Evolutionary conservation across 1,140 invertebrate species (phyloP), one percentile per base, ranked within the genome.

Genomic region (Caerostris extrusa): DNA sequence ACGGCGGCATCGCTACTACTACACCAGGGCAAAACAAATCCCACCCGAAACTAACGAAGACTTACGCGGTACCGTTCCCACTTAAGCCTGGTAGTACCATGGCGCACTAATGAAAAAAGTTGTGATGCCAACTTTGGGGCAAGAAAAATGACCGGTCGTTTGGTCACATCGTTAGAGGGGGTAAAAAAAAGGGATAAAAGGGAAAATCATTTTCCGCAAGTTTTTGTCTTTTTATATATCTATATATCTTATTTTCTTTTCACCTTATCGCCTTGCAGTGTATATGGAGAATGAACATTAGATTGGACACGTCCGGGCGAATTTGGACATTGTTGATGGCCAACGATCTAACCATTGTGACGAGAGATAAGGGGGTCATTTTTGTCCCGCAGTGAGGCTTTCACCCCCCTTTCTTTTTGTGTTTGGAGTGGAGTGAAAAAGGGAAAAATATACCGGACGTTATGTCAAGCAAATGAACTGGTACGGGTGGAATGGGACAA

Each of bases 311-410:
- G 7, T 34, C 34, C 34, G 34, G 34, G 34, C 34, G 34, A 34
- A 34, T 34, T 10, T 83, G 69, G 81, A 7, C 81, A 19, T 83
- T 83, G 81, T 83, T 83, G 81, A 83, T 83, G 56, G 55, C 56
- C 81, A 57, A 19, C 56, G 53, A 83, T 83, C 14, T 50, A 17
- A 7, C 56, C 55, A 57, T 83, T 56, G 81, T 57, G 81, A 55
- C 81, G 81, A 19, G 14, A 83, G 81, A 83, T 83, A 83, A 83
- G 7, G 81, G 81, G 81, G 81, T 83, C 81, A 83, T 83, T 83
- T 83, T n/a, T n/a, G 56, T 83, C 14, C 81, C 12, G 69, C 19
- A 34, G 34, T 34, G 34, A 34, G 2, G 34, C 34, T n/a, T n/a
- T n/a, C n/a, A 34, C 34, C 34, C 34, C 34, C 34, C 34, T 34